Conservation (phyloP, 2,888 invertebrate species). For the Ferrisia virgata region DNA sequence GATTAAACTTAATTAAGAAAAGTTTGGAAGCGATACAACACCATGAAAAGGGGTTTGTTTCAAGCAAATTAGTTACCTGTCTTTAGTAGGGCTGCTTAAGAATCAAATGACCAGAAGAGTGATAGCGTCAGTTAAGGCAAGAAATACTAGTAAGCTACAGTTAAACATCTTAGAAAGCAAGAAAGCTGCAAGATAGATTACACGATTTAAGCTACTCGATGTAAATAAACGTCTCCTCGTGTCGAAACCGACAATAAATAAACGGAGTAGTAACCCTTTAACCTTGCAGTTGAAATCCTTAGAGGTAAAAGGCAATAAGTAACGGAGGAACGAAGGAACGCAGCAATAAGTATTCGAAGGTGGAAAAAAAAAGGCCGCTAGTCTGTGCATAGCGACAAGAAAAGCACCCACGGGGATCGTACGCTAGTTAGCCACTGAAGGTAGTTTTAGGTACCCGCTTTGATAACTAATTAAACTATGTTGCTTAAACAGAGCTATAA, state of each 20-base stretch:
- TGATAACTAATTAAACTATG: conserved; percentile 45
- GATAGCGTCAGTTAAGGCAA: conserved; percentile 42
- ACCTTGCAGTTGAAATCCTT: conserved; percentile 41
- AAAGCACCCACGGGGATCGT: conserved; percentile 42
- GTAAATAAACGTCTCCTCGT: conserved; percentile 45
- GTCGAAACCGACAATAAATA: conserved; percentile 46
- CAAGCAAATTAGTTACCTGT: conserved; percentile 41
- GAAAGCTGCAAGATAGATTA: conserved; percentile 45
- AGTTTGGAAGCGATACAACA: conserved; percentile 34
- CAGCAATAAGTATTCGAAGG: conserved; percentile 34
- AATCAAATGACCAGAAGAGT: conserved; percentile 46
- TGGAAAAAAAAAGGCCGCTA: conserved; percentile 36
- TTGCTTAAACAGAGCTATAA: conserved; percentile 33
- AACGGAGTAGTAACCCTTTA: conserved; percentile 44
- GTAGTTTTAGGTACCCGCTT: conserved; percentile 42
- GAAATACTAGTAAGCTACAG: conserved; percentile 29
- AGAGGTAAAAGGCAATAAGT: conserved; percentile 40
- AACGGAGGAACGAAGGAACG: conserved; percentile 35
- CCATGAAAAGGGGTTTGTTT: conserved; percentile 28
- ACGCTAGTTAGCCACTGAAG: conserved; percentile 45
- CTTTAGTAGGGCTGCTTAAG: conserved; percentile 31
- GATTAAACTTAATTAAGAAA: conserved; percentile 45
- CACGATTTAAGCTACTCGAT: conserved; percentile 45
- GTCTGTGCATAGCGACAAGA: conserved; percentile 40
- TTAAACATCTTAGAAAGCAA: conserved; percentile 44